phyloP scores from a whole-genome alignment of 53 echinoderm and acorn worm genomes.

The Echinarachnius parma region DNA sequence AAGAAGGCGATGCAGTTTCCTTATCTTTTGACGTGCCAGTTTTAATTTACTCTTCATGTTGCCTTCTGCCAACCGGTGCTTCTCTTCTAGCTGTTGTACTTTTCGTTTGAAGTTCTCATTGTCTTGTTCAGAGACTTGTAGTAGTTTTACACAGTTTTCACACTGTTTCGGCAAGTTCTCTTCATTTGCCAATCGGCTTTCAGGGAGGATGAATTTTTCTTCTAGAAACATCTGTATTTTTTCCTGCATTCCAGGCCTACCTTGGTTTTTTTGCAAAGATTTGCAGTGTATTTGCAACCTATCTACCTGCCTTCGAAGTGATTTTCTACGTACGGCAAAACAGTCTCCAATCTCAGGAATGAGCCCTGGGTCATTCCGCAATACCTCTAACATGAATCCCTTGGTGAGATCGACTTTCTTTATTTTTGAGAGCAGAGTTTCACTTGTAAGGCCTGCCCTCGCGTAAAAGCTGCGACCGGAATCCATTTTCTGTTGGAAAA shows the following conservation, averaged over 20 bases:
- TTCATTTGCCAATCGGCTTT: background rate
- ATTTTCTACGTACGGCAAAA: background rate
- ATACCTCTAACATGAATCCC: background rate
- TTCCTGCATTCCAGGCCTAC: background rate
- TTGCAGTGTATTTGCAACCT: background rate
- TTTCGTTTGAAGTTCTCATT: background rate
- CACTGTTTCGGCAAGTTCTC: background rate
- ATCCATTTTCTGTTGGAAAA: background rate
- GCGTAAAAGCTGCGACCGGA: background rate
- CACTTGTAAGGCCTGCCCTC: too few relatives aligned
- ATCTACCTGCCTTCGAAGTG: background rate
- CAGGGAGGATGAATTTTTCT: background rate
- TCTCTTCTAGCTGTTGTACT: background rate
- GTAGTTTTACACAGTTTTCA: background rate
- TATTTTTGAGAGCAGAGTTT: background rate
- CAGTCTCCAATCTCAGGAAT: background rate
- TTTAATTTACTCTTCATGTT: background rate
- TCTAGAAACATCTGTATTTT: background rate
- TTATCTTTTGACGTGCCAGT: background rate
- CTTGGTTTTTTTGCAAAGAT: background rate
- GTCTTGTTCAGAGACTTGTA: background rate
- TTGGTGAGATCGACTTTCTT: background rate
- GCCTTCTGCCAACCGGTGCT: background rate
- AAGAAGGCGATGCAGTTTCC: background rate
- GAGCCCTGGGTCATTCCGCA: background rate